A percentile compares a stretch with the other conserved stretches of the same genome.
Conservation (phyloP, 2,888 invertebrate species). For the Lydus trimaculatus region DNA sequence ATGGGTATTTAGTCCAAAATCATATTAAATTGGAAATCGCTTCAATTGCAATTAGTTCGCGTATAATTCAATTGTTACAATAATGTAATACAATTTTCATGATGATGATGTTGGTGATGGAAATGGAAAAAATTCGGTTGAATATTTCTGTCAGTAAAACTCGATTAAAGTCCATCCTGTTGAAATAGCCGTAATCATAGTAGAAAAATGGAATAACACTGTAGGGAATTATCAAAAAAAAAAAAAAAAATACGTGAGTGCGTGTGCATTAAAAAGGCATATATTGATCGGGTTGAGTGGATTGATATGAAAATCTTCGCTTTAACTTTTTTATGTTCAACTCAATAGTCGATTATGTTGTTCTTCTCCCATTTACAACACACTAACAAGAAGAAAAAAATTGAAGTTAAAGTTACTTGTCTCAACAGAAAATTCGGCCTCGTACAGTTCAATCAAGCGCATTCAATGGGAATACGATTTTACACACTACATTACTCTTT, state of each 20-base stretch:
- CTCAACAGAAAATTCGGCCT: neutral
- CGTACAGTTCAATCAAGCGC: conserved; percentile 42
- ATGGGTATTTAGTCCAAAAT: neutral
- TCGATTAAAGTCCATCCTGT: neutral
- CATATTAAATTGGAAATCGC: conserved; percentile 33
- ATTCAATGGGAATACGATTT: conserved; percentile 49
- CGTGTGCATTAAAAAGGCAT: neutral
- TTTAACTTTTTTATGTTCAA: neutral
- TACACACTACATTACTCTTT: conserved; percentile 48
- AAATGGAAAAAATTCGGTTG: too few species aligned
- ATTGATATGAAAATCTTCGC: neutral
- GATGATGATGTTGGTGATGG: too few species aligned
- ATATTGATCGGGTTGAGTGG: neutral
- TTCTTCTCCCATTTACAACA: neutral
- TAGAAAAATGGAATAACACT: neutral
- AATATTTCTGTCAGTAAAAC: too few species aligned
- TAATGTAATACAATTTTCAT: neutral
- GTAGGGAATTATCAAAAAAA: neutral
- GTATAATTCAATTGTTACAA: neutral
- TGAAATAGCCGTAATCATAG: neutral
- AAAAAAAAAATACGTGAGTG: too few species aligned
- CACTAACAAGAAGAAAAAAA: neutral
- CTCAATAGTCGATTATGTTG: neutral
- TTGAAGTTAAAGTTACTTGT: neutral
- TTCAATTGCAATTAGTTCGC: conserved; percentile 27